These are phyloP conservation scores for Aphidius ervi DNA, from an alignment of 1,140 invertebrate genomes.

Conservation along the genomic window DNA sequence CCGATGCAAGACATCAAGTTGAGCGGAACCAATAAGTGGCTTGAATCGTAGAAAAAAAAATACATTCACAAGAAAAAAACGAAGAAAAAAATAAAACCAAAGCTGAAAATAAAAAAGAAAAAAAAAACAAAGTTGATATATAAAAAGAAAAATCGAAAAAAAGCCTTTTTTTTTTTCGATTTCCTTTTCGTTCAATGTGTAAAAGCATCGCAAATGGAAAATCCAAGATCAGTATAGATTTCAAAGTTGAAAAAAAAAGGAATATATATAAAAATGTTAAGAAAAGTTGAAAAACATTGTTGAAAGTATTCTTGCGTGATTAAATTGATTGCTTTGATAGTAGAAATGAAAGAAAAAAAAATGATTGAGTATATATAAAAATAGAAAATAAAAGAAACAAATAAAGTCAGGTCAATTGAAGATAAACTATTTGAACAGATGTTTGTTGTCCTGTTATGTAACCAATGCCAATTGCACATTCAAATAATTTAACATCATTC, in stretches of 20 bases:
- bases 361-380: not conserved
- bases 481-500: too few species aligned
- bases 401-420: not conserved
- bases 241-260: conserved; percentile 9
- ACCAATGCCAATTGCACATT: too few species aligned
- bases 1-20: conserved; percentile 7
- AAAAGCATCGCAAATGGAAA: conserved; percentile 18
- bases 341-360: not conserved
- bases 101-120: not conserved
- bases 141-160: not conserved
- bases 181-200: conserved; percentile 3
- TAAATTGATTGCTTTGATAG: not conserved
- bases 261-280: too few species aligned
- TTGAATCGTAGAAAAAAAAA: not conserved
- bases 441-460: too few species aligned
- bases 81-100: not conserved
- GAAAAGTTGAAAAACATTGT: not conserved
- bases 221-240: conserved; percentile 13
- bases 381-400: conserved; percentile 1
- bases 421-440: too few species aligned
- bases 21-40: conserved; percentile 25
- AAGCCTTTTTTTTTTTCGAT: conserved; percentile 3
- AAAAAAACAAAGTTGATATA: not conserved
- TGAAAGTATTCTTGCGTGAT: conserved; percentile 8
- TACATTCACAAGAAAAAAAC: not conserved